Evolutionary conservation across 2,797 vertebrate species (phyloP).

Genomic region (Rhinella marina): DNA sequence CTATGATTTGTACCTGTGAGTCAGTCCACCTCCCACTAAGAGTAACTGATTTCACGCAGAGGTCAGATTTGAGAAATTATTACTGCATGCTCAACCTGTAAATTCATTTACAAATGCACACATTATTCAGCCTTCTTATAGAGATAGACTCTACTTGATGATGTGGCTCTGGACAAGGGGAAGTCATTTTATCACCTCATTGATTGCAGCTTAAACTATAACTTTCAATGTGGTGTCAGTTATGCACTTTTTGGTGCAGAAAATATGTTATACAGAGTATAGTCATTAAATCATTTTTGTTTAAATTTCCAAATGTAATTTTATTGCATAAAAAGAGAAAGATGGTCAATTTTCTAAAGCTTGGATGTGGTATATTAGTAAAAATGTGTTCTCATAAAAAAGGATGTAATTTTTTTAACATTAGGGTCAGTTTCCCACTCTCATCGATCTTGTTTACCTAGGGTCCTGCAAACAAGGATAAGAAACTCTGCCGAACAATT

Average conservation of each 20-base stretch:
- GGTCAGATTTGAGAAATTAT: constrained; percentile 17
- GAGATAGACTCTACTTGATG: background rate
- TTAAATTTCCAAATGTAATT: background rate
- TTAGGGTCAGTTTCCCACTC: no score
- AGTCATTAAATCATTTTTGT: background rate
- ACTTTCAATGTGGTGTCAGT: background rate
- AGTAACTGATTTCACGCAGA: constrained; percentile 26
- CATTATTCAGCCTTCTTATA: background rate
- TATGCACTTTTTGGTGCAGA: background rate
- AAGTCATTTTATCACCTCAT: constrained; percentile 3
- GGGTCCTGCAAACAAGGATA: no score
- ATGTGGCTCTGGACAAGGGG: background rate
- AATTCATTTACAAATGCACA: constrained; percentile 22
- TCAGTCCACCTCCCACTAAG: constrained; percentile 25
- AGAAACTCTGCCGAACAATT: no score
- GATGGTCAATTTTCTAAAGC: background rate
- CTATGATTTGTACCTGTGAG: constrained; percentile 39
- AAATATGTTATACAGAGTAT: background rate
- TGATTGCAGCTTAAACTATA: background rate
- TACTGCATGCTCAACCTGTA: constrained; percentile 10
- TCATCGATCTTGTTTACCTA: no score
- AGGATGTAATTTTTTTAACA: no score
- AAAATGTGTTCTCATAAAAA: background rate
- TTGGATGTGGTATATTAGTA: background rate
- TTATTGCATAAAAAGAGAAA: background rate